Conservation (phyloP, 2,888 invertebrate species). For the Sarcophaga caerulescens region DNA sequence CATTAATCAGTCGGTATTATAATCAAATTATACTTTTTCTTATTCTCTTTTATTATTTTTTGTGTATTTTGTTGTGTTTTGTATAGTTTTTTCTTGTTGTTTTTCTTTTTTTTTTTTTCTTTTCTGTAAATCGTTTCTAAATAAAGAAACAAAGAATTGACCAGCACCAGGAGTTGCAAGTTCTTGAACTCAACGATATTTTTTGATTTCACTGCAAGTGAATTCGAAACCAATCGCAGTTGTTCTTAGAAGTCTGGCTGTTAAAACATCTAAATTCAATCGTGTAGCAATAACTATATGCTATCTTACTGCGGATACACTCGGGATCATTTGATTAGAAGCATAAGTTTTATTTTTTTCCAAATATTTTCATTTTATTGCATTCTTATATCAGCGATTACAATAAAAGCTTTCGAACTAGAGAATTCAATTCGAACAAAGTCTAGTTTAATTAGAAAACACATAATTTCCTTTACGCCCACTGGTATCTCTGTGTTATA, state of each 20-base stretch:
- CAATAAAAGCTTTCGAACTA: too few relatives aligned
- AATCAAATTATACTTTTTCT: constrained; percentile 53
- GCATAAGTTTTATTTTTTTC: neutral
- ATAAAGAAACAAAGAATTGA: constrained; percentile 34
- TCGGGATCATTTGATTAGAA: neutral
- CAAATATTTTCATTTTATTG: too few relatives aligned
- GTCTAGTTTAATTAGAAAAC: too few relatives aligned
- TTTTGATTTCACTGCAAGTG: neutral
- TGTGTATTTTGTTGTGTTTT: constrained; percentile 2
- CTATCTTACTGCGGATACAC: neutral
- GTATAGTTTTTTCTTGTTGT: neutral
- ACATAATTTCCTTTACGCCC: too few relatives aligned
- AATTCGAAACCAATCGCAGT: constrained; percentile 8
- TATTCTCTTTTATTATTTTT: neutral
- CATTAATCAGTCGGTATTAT: constrained; percentile 78
- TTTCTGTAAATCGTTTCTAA: constrained; percentile 24
- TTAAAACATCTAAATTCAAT: constrained; percentile 13
- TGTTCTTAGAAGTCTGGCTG: constrained; percentile 37
- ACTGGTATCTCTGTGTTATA: too few relatives aligned
- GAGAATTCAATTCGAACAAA: too few relatives aligned
- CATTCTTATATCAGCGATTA: too few relatives aligned
- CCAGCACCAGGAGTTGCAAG: constrained; percentile 11
- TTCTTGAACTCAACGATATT: constrained; percentile 3
- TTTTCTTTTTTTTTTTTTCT: neutral
- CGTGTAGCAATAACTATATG: neutral